Evolutionary conservation across 2,888 invertebrate species (phyloP).

Genomic region (Agriopis marginaria): DNA sequence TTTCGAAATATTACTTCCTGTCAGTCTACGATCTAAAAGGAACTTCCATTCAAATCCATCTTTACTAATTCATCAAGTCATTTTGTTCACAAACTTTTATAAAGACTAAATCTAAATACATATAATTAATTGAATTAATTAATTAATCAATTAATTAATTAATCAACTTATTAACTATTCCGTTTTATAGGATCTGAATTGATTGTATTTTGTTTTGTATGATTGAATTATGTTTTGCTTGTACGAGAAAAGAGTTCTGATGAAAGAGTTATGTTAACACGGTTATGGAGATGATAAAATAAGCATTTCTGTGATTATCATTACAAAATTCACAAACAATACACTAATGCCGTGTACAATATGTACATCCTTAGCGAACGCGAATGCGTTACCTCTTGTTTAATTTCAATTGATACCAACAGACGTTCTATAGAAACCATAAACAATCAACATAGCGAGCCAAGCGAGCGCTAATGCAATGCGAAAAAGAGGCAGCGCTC

Average conservation of each 20-base stretch:
- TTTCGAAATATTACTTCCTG: background rate
- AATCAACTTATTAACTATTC: background rate
- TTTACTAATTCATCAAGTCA: background rate
- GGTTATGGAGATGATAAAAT: conserved; percentile 28
- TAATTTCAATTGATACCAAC: too few relatives aligned
- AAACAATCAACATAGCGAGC: too few relatives aligned
- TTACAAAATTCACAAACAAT: conserved; percentile 8
- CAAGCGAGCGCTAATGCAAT: too few relatives aligned
- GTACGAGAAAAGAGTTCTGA: background rate
- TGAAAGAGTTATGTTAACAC: conserved; percentile 15
- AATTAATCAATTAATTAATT: background rate
- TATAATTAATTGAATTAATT: background rate
- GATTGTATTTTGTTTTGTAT: too few relatives aligned
- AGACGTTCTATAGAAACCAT: too few relatives aligned
- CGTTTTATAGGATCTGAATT: too few relatives aligned
- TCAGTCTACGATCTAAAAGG: background rate
- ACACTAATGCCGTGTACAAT: background rate
- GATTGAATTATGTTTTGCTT: too few relatives aligned
- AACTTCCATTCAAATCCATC: background rate
- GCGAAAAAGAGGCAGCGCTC: too few relatives aligned
- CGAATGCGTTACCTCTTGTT: too few relatives aligned
- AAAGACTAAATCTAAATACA: background rate
- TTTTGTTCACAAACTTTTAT: background rate
- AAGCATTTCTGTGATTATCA: conserved; percentile 32
- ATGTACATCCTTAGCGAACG: too few relatives aligned